Evolutionary conservation across 2,113 vertebrate species (phyloP).

Genomic region (Mesoclemmys tuberculata): DNA sequence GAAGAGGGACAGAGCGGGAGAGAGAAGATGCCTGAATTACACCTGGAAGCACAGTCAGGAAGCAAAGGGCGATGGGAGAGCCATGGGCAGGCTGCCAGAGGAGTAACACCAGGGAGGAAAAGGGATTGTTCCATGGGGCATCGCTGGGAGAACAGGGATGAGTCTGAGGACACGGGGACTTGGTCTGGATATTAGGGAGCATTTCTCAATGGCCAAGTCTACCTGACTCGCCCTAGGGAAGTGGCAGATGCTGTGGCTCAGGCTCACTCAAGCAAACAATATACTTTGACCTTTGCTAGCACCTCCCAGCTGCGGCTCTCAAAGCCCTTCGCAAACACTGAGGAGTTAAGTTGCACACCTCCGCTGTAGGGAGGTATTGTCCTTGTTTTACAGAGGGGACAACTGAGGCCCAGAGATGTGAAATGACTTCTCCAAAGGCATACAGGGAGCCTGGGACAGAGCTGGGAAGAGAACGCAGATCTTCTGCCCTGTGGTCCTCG

Average conservation of each 20-base stretch:
- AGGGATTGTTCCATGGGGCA: neutral
- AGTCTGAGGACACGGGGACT: neutral
- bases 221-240: neutral
- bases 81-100: neutral
- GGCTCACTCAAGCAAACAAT: neutral
- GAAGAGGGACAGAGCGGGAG: neutral
- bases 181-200: neutral
- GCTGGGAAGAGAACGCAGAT: neutral
- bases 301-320: neutral
- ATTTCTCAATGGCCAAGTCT: neutral
- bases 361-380: neutral
- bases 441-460: neutral
- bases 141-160: fast-evolving
- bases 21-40: neutral
- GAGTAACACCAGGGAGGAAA: neutral
- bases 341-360: neutral
- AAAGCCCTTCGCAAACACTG: neutral
- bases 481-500: neutral
- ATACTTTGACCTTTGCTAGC: neutral
- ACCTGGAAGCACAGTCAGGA: fast-evolving
- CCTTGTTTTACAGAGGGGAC: neutral
- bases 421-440: neutral
- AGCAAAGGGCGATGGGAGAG: neutral
- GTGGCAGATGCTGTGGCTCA: fast-evolving
- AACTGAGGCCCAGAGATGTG: neutral